Conservation (phyloP, 2,888 invertebrate species). For the Trachelus tabidus region DNA sequence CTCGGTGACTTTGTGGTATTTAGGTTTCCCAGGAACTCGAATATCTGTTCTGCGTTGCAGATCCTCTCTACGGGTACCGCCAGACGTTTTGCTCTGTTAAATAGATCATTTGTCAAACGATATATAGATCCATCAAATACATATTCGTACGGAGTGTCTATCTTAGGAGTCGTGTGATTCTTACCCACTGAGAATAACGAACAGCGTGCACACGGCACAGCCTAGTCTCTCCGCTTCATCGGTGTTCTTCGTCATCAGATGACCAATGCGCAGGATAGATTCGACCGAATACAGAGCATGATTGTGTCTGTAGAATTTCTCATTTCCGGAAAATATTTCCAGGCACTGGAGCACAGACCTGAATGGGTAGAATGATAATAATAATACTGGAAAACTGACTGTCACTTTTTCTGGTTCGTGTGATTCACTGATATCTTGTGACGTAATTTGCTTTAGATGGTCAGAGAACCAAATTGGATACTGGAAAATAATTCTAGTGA, state of each 20-base stretch:
- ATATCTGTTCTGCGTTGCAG: conserved; percentile 27
- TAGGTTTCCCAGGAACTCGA: conserved; percentile 29
- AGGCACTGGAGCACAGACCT: conserved; percentile 21
- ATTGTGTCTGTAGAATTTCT: conserved; percentile 34
- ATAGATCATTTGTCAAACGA: not conserved
- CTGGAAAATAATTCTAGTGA: not conserved
- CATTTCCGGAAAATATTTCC: conserved; percentile 17
- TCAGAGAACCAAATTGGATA: not conserved
- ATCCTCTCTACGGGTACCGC: conserved; percentile 19
- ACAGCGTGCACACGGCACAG: conserved; percentile 1
- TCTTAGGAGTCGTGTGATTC: not conserved
- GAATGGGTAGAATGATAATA: not conserved
- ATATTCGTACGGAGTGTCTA: not conserved
- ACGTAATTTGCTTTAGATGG: not conserved
- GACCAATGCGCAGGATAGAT: conserved; percentile 30
- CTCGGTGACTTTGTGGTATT: conserved; percentile 14
- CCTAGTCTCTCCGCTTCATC: not conserved
- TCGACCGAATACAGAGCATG: conserved; percentile 28
- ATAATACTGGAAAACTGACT: not conserved
- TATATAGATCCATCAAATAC: not conserved
- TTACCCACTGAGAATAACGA: conserved; percentile 1
- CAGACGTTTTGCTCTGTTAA: conserved; percentile 25
- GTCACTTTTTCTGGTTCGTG: not conserved
- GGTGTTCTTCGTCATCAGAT: conserved; percentile 23
- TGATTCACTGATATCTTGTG: not conserved